phyloP scores from a whole-genome alignment of 2,113 vertebrate species.

The Lamprologus ornatipinnis region DNA sequence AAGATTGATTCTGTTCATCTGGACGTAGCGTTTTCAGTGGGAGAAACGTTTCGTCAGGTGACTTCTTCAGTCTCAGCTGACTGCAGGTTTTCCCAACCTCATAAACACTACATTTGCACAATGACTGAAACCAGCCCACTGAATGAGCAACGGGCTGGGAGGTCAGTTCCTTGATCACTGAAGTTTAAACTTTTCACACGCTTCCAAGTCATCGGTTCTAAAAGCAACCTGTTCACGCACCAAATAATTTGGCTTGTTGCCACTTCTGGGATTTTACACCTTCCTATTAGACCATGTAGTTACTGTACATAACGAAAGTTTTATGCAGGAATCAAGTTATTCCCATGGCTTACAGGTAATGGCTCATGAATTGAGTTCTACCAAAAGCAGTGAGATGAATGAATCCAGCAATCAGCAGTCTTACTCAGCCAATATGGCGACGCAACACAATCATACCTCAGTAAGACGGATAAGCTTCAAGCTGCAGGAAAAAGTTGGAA shows the following conservation, averaged over 20 bases:
- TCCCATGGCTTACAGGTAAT: neutral
- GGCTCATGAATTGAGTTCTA: neutral
- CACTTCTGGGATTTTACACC: neutral
- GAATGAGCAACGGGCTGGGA: rapidly evolving
- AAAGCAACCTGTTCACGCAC: neutral
- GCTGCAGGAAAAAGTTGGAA: neutral
- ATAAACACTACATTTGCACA: neutral
- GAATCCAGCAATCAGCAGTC: neutral
- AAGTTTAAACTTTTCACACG: neutral
- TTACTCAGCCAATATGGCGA: neutral
- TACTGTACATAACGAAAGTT: rapidly evolving
- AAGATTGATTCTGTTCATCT: neutral
- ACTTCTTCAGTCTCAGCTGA: neutral
- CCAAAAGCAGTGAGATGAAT: neutral
- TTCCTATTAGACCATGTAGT: neutral
- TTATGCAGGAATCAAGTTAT: neutral
- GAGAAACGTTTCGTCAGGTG: neutral
- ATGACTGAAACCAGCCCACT: neutral
- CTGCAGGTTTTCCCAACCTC: rapidly evolving
- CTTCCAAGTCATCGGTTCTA: neutral
- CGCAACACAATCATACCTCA: rapidly evolving
- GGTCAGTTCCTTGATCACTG: rapidly evolving
- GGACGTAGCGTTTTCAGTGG: rapidly evolving
- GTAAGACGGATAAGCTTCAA: neutral
- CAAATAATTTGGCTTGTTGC: neutral